Evolutionary conservation across 2,113 vertebrate species (phyloP).

Genomic region (Pedionomus torquatus): DNA sequence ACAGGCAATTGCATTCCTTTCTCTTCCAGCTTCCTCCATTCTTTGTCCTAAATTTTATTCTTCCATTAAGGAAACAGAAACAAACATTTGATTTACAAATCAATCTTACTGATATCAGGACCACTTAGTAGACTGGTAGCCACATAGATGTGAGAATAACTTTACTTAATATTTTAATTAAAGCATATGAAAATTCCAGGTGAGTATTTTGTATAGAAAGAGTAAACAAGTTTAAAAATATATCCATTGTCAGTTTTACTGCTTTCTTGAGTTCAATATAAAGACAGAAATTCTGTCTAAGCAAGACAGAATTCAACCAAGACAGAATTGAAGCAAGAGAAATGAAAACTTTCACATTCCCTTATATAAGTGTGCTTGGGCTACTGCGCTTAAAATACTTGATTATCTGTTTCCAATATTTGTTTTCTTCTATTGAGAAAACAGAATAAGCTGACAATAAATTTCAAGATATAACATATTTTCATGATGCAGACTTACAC

Average conservation of each 20-base stretch:
- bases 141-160: background rate
- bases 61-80: background rate
- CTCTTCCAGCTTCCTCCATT: background rate
- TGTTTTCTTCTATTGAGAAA: background rate
- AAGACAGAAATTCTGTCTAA: background rate
- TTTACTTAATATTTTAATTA: background rate
- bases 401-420: background rate
- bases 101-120: background rate
- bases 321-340: background rate
- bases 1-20: background rate
- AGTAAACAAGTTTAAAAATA: background rate
- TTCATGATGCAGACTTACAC: background rate
- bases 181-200: background rate
- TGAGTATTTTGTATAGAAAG: background rate
- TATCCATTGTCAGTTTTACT: background rate
- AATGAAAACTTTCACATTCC: background rate
- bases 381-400: background rate
- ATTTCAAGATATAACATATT: background rate
- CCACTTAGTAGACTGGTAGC: background rate
- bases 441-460: background rate
- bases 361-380: rapidly evolving
- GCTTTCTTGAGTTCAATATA: background rate
- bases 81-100: background rate
- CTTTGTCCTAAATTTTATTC: background rate
- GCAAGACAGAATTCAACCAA: background rate